Conservation (phyloP, 30 jellyfish, hydroid and myxozoan genomes). For the Aurelia sp. region DNA sequence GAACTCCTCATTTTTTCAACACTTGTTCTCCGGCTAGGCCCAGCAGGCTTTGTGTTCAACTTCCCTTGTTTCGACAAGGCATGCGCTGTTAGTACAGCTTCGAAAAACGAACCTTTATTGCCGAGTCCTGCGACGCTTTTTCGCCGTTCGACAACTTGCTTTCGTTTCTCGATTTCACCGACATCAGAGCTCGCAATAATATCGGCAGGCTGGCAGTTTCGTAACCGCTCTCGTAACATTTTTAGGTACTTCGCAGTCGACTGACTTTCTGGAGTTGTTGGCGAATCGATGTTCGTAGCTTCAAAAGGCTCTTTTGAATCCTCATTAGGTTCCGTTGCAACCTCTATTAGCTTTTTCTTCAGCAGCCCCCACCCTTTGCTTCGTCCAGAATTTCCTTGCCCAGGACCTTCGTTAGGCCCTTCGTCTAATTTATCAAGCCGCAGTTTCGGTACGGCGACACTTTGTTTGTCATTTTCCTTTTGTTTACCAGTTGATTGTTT, state of each 20-base stretch:
- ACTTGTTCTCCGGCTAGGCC: conserved; percentile 36
- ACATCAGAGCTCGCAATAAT: conserved; percentile 71
- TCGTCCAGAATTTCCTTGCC: background rate
- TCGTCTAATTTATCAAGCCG: background rate
- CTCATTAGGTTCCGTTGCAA: background rate
- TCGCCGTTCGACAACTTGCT: conserved; percentile 55
- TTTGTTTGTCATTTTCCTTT: background rate
- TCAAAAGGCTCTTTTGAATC: background rate
- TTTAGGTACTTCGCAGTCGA: conserved; percentile 48
- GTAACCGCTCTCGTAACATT: conserved; percentile 72
- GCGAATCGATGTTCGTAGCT: background rate
- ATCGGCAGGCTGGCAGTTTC: conserved; percentile 75
- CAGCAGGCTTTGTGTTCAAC: conserved; percentile 11
- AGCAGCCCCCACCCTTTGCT: conserved; percentile 36
- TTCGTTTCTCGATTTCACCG: conserved; percentile 50
- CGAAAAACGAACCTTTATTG: conserved; percentile 51
- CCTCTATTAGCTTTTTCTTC: conserved; percentile 15
- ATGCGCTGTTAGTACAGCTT: conserved; percentile 68
- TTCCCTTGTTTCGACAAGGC: conserved; percentile 55
- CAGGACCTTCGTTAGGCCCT: background rate
- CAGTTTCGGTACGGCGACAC: background rate
- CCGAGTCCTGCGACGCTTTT: background rate
- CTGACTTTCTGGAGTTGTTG: background rate
- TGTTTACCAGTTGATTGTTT: background rate
- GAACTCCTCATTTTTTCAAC: background rate